Base-by-base conservation (phyloP, 1,140 invertebrate genomes). In the Caligus rogercresseyi region DNA sequence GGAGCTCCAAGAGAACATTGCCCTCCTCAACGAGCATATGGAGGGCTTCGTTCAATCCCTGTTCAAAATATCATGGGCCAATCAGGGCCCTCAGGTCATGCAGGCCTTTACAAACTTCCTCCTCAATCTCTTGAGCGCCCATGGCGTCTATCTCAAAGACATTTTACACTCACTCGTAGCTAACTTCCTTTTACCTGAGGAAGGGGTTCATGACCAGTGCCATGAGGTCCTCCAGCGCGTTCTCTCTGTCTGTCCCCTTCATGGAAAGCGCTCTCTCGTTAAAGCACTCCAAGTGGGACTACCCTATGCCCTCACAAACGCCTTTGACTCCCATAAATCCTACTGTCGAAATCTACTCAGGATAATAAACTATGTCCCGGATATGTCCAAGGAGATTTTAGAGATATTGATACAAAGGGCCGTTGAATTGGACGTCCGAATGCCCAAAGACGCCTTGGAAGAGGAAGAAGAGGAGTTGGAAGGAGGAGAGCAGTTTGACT, bases 51-150 rank as follows among this genome's bases (percentile, higher is more conserved):
- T 60, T 1, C 15, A 25, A 25, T 2, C 57, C 23, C 21, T 31
- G 4, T 25, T 60, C 7, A 25, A 60, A 3, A 60, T 60, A 11
- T 31, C 57, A 26, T 60, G 57, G 57, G 26, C 21, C 3, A 25
- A 14, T 3, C 57, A 60, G 19, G 57, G 43, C 24, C 14, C 16
- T 4, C 23, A 24, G 15, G 57, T 60, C 14, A 31, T 25, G 2
- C n/a, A 21, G 2, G 57, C 57, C 15, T 60, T 26, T 25, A 60
- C 25, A 31, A n/a, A 24, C 24, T 60, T 60, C 21, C 26, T 60
- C 21, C 16, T 25, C 24, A 60, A 60, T 43, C 24, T 60, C 13
- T 20, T 60, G 24, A 25, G 20, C 1, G 57, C 57, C 14, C 57
- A 60, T 13, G 43, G 26, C 57, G 26, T 26, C 21, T 60, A 60